These are phyloP conservation scores for Lepetodrilus schrolli DNA, from an alignment of 2,888 invertebrate species.

Conservation along the genomic window DNA sequence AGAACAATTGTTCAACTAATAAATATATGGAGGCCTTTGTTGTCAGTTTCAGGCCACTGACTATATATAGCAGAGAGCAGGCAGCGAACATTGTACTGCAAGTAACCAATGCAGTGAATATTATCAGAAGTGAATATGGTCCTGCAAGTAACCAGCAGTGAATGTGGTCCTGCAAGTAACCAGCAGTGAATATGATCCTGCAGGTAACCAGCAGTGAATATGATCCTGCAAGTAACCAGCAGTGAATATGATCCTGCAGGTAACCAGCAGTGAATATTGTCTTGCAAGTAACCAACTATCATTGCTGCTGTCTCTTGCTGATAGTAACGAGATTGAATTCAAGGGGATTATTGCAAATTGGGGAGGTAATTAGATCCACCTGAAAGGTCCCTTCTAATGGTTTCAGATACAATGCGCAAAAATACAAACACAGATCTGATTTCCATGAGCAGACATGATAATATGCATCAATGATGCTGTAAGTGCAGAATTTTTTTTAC, in stretches of 20 bases:
- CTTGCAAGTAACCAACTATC: no score
- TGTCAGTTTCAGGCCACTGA: slow-evolving; percentile 6
- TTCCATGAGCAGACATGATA: slow-evolving; percentile 19
- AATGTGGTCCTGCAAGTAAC: slow-evolving; percentile 1
- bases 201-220: no score
- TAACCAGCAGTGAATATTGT: neutral
- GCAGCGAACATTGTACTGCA: neutral
- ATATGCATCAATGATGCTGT: slow-evolving; percentile 26
- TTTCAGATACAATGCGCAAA: slow-evolving; percentile 31
- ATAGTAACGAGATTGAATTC: slow-evolving; percentile 28
- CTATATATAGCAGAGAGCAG: neutral
- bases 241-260: neutral
- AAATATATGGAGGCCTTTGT: slow-evolving; percentile 25
- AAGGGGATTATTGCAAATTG: neutral
- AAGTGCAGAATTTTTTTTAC: slow-evolving; percentile 3
- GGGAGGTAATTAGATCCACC: slow-evolving; percentile 23
- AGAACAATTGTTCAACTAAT: slow-evolving; percentile 28
- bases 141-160: slow-evolving; percentile 5
- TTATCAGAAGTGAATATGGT: neutral
- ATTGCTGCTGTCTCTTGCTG: neutral
- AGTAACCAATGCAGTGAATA: no score
- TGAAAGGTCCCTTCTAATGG: slow-evolving; percentile 28
- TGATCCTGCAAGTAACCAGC: no score
- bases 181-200: neutral
- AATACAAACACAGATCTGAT: slow-evolving; percentile 26